phyloP scores from a whole-genome alignment of 92 coral and sea anemone genomes.

The Phenganax stokvisi region DNA sequence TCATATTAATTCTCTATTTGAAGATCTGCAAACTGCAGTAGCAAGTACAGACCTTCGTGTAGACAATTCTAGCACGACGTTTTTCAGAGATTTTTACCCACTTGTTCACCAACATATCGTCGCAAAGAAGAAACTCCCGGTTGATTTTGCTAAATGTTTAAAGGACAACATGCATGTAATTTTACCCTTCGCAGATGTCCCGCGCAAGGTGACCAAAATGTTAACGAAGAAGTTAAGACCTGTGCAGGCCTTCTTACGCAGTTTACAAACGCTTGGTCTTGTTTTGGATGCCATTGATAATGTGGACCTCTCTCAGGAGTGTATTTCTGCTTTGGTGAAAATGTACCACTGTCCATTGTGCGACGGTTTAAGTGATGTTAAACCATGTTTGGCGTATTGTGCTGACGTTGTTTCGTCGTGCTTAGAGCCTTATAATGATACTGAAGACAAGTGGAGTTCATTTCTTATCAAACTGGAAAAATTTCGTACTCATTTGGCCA shows the following conservation, averaged over 20 bases:
- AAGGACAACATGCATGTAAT: constrained; percentile 57
- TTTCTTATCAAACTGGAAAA: constrained; percentile 52
- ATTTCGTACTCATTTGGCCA: background rate
- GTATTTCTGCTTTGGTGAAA: constrained; percentile 58
- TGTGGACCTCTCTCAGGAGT: constrained; percentile 65
- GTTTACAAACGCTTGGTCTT: constrained; percentile 57
- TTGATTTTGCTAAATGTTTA: constrained; percentile 61
- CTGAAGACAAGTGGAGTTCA: constrained; percentile 64
- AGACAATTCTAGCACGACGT: constrained; percentile 8
- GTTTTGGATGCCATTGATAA: constrained; percentile 51
- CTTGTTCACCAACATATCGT: constrained; percentile 50
- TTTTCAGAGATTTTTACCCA: constrained; percentile 53
- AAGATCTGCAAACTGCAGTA: constrained; percentile 22
- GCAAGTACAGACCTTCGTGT: constrained; percentile 19
- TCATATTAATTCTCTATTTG: constrained; percentile 19
- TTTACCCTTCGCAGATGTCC: constrained; percentile 63
- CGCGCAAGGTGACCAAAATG: constrained; percentile 48
- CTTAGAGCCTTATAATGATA: constrained; percentile 53
- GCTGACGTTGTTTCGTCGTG: constrained; percentile 66
- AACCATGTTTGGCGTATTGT: constrained; percentile 77
- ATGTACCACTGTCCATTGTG: constrained; percentile 83
- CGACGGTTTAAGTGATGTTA: constrained; percentile 56
- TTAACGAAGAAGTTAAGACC: constrained; percentile 55
- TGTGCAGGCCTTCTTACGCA: constrained; percentile 56
- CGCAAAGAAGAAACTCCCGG: constrained; percentile 40